Conservation (phyloP, 2,888 invertebrate species). For the Stenchaetothrips biformis region DNA sequence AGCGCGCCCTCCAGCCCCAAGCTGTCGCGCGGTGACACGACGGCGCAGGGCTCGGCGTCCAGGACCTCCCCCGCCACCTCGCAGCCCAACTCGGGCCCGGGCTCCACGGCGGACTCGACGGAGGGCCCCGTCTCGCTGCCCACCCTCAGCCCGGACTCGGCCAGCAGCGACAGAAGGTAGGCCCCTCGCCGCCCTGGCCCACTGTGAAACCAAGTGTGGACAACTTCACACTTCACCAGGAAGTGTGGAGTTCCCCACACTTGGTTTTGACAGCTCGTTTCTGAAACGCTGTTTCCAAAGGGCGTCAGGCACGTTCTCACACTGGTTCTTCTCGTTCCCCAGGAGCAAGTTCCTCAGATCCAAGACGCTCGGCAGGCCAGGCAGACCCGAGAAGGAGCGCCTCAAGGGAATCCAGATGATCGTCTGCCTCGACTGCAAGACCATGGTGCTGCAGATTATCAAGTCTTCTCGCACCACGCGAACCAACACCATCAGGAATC, state of each 20-base stretch:
- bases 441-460: conserved; percentile 90
- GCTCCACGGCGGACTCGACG: conserved; percentile 50
- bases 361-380: conserved; percentile 50
- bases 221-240: too few species aligned
- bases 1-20: conserved; percentile 50
- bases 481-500: conserved; percentile 73
- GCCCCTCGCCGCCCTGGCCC: too few species aligned
- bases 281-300: too few species aligned
- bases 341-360: conserved; percentile 61
- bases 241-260: too few species aligned
- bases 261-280: too few species aligned
- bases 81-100: conserved; percentile 36
- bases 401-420: conserved; percentile 67
- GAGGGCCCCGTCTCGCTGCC: conserved; percentile 56
- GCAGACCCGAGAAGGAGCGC: conserved; percentile 42
- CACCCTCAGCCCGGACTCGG: conserved; percentile 39
- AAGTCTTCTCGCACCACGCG: conserved; percentile 79
- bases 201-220: too few species aligned
- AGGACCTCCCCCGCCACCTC: conserved; percentile 38
- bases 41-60: conserved; percentile 40
- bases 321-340: conserved; percentile 27
- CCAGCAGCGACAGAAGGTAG: conserved; percentile 37
- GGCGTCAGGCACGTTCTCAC: too few species aligned
- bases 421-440: conserved; percentile 91
- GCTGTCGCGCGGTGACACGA: conserved; percentile 42